Evolutionary conservation across 2,888 invertebrate species (phyloP).

Genomic region (Ochropacha duplaris): DNA sequence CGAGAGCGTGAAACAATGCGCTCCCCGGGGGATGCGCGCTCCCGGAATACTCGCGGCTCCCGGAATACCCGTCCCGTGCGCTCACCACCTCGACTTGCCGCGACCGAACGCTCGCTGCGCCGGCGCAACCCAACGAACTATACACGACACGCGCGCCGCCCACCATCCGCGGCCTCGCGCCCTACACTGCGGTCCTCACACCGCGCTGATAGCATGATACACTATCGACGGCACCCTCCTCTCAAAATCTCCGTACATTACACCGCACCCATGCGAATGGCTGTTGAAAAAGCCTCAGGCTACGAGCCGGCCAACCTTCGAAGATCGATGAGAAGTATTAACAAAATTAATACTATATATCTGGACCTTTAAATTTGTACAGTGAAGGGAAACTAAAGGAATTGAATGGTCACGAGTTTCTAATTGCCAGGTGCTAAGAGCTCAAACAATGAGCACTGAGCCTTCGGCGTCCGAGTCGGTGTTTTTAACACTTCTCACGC

Average conservation of each 20-base stretch:
- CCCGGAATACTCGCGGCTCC: conserved; percentile 38
- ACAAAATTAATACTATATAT: background rate
- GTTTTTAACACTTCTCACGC: conserved; percentile 60
- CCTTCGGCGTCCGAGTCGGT: conserved; percentile 12
- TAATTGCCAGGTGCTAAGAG: conserved; percentile 52
- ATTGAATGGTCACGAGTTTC: conserved; percentile 40
- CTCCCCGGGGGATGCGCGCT: conserved; percentile 48
- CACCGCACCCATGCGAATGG: conserved; percentile 27
- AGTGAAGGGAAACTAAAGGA: conserved; percentile 8
- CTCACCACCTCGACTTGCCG: conserved; percentile 12
- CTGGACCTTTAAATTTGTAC: background rate
- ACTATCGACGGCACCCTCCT: conserved; percentile 50
- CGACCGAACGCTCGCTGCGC: conserved; percentile 13
- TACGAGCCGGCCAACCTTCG: conserved; percentile 42
- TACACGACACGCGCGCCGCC: conserved; percentile 36
- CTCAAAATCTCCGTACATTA: conserved; percentile 47
- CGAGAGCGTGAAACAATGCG: conserved; percentile 49
- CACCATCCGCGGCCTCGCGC: conserved; percentile 52
- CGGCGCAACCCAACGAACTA: conserved; percentile 14
- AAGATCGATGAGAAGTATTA: conserved; percentile 22
- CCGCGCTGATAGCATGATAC: conserved; percentile 35
- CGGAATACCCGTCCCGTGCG: conserved; percentile 42
- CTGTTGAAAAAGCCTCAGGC: conserved; percentile 43
- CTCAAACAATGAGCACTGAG: conserved; percentile 42
- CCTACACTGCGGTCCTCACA: conserved; percentile 45